Evolutionary conservation across 2,113 vertebrate species (phyloP).

Genomic region (Leptocoma aspasia): DNA sequence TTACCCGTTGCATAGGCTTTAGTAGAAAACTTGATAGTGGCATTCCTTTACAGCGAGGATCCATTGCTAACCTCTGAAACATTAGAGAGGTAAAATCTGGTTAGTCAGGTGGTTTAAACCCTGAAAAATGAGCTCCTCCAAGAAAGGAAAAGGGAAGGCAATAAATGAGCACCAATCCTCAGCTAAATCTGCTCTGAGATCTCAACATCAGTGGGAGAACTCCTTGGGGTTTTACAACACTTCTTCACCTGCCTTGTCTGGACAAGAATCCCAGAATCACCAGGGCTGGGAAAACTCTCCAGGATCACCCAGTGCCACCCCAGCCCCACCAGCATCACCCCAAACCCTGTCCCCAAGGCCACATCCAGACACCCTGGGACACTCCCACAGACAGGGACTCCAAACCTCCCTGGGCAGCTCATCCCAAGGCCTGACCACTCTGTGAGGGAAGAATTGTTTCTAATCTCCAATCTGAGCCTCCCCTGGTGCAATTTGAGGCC

Average conservation of each 20-base stretch:
- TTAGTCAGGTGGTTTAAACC: not conserved
- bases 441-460: accelerated
- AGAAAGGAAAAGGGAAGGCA: not conserved
- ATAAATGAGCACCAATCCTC: not conserved
- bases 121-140: not conserved
- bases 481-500: not conserved
- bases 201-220: not conserved
- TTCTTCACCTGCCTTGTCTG: not conserved
- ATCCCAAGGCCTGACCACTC: not conserved
- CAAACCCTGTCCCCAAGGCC: not conserved
- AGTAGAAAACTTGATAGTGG: conserved; percentile 96
- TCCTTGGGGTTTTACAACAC: not conserved
- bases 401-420: not conserved
- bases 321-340: not conserved
- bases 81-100: conserved; percentile 31
- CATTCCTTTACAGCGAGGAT: conserved; percentile 97
- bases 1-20: conserved; percentile 98
- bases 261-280: not conserved
- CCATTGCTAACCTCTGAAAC: conserved; percentile 94
- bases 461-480: accelerated
- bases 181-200: not conserved
- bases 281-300: not conserved
- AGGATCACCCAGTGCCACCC: not conserved
- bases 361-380: not conserved
- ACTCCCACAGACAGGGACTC: accelerated